Evolutionary conservation across 2,888 invertebrate species (phyloP), one percentile per base, ranked within the genome.

Genomic region (Brachyptera risi): DNA sequence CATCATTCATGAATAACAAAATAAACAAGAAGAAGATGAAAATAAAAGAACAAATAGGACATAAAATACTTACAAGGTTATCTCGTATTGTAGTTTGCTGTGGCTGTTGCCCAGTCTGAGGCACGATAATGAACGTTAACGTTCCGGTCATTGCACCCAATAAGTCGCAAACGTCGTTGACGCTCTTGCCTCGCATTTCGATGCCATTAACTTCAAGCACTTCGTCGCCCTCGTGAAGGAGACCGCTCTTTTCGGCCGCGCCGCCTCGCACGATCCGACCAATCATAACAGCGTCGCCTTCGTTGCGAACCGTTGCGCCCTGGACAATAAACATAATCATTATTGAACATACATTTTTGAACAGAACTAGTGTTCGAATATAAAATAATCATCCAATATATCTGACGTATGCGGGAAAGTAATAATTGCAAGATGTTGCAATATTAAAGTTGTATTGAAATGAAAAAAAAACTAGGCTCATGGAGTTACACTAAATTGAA

Each of bases 101-200:
- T 19, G 58, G 65, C 71, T 63, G 72, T 61, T 73, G 73, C 68
- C 69, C 72, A 23, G 80, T 78, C 47, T 90, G 88, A 58, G 95
- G 90, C 71, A 94, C 88, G 69, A 97, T 89, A 65, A 92, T 82
- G 75, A 94, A 92, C 56, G 91, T 90, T 65, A 97, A 81, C 61
- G 93, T 92, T 67, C 97, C 97, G 71, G 90, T 88, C 89, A 96
- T 92, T 69, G 89, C 86, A 69, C 94, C 91, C 73, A 97, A 82
- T 74, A 98, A 86, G 74, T 95, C 94, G 79, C 97, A 97, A 72
- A 98, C 97, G 75, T 97, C 96, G 78, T 97, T 95, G 69, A 99
- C 94, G 49, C 92, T 91, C 78, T 96, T 96, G 68, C 97, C 96
- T 66, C 96, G 86, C 90, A 98, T 88, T 71, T 92, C 90, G 63